These are phyloP conservation scores for Chondrilla cf. caribensis DNA, from an alignment of 37 sponge, comb jelly and placozoan genomes.

Conservation along the genomic window DNA sequence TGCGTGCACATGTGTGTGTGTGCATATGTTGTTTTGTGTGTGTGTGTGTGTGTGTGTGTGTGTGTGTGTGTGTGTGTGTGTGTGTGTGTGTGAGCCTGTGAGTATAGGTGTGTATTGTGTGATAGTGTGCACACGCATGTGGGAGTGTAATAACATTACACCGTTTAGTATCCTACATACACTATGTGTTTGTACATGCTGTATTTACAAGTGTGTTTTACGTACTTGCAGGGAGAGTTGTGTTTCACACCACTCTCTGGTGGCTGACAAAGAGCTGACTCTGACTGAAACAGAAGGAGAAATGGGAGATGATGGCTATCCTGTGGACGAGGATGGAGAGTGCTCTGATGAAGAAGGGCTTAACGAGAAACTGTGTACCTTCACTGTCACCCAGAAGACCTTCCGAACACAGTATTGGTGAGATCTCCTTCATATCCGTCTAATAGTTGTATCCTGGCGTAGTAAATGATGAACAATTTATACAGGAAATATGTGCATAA, in stretches of 20 bases:
- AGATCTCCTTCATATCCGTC: too few relatives aligned
- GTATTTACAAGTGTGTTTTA: neutral
- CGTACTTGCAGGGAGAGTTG: neutral
- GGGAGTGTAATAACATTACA: too few relatives aligned
- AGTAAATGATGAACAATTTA: too few relatives aligned
- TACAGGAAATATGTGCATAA: too few relatives aligned
- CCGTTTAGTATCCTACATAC: too few relatives aligned
- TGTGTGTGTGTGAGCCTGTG: neutral
- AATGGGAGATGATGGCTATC: neutral
- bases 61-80: too few relatives aligned
- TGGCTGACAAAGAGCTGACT: constrained; percentile 28
- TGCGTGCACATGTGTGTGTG: too few relatives aligned
- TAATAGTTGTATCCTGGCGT: too few relatives aligned
- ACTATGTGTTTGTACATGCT: too few relatives aligned
- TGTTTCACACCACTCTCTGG: constrained; percentile 10
- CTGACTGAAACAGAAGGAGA: constrained; percentile 26
- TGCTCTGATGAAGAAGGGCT: constrained; percentile 70
- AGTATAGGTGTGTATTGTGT: neutral
- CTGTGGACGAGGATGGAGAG: constrained; percentile 38
- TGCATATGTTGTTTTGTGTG: too few relatives aligned
- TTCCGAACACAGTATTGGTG: constrained; percentile 85
- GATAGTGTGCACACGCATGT: too few relatives aligned
- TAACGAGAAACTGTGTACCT: constrained; percentile 81
- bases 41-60: too few relatives aligned
- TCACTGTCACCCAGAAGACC: constrained; percentile 65